Evolutionary conservation across 2,888 invertebrate genomes (phyloP).

Genomic region (Octonoba sinensis): DNA sequence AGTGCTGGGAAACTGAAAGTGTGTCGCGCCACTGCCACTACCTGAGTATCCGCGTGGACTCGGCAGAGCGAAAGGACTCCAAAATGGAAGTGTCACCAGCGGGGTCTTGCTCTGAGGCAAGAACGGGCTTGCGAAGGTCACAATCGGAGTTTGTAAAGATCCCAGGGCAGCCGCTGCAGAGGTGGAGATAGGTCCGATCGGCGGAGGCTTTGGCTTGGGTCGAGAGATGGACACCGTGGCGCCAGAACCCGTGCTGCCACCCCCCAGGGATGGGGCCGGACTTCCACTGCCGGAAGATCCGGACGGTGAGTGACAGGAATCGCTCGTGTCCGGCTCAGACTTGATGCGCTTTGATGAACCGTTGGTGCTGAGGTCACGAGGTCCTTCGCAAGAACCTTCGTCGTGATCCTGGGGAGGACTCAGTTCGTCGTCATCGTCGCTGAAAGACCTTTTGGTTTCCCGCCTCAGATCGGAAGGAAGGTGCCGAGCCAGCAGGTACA

Average conservation of each 20-base stretch:
- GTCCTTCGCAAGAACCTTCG: constrained; percentile 33
- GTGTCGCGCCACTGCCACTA: constrained; percentile 48
- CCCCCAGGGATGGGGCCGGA: constrained; percentile 45
- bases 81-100: constrained; percentile 64
- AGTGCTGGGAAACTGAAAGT: constrained; percentile 68
- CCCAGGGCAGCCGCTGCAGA: constrained; percentile 35
- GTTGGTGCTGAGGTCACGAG: constrained; percentile 37
- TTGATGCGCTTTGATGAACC: constrained; percentile 46
- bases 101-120: constrained; percentile 69
- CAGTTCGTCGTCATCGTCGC: constrained; percentile 42
- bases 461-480: constrained; percentile 1
- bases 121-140: constrained; percentile 68
- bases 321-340: constrained; percentile 47
- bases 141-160: constrained; percentile 67
- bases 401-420: constrained; percentile 17
- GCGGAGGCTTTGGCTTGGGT: constrained; percentile 66
- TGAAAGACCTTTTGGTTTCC: constrained; percentile 38
- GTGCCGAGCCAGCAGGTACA: constrained; percentile 24
- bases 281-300: constrained; percentile 45
- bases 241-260: constrained; percentile 38
- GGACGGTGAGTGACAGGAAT: constrained; percentile 48
- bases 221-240: constrained; percentile 29
- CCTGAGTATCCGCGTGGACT: constrained; percentile 64
- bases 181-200: constrained; percentile 64
- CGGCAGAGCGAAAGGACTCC: constrained; percentile 65